A percentile compares a stretch with the other conserved stretches of the same genome.
Conservation (phyloP, 2,888 invertebrate genomes). For the Mimas tiliae region DNA sequence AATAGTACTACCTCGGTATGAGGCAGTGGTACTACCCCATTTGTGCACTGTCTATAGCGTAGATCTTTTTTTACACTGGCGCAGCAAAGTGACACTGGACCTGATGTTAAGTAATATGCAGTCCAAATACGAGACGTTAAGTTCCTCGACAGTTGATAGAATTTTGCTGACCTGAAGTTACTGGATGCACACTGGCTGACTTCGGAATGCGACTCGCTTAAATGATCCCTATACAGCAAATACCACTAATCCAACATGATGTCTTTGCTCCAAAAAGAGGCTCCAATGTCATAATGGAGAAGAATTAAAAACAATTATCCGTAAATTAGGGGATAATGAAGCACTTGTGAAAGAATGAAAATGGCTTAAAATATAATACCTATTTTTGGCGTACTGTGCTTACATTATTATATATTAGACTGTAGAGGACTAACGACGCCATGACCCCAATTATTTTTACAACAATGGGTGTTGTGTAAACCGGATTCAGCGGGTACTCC, state of each 20-base stretch:
- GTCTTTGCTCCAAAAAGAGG: background rate
- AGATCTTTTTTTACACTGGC: too few relatives aligned
- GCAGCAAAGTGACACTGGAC: too few relatives aligned
- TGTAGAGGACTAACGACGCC: conserved; percentile 59
- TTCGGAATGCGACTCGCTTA: too few relatives aligned
- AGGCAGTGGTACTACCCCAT: too few relatives aligned
- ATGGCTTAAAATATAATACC: conserved; percentile 22
- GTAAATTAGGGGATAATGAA: conserved; percentile 40
- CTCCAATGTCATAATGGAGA: conserved; percentile 11
- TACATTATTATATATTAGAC: conserved; percentile 30
- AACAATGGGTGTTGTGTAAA: conserved; percentile 71
- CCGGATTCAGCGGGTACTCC: conserved; percentile 58
- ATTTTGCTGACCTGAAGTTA: too few relatives aligned
- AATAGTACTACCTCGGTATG: too few relatives aligned
- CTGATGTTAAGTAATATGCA: too few relatives aligned
- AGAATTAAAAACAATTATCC: conserved; percentile 11
- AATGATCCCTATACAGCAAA: too few relatives aligned
- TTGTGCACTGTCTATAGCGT: too few relatives aligned
- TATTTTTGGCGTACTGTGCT: background rate
- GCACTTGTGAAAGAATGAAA: conserved; percentile 37
- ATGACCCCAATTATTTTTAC: conserved; percentile 77
- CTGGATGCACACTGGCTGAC: too few relatives aligned
- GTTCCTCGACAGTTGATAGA: too few relatives aligned
- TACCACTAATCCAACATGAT: background rate
- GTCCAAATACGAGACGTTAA: too few relatives aligned